phyloP scores from a whole-genome alignment of 2,797 vertebrate species.

The Phyllotis vaccarum region DNA sequence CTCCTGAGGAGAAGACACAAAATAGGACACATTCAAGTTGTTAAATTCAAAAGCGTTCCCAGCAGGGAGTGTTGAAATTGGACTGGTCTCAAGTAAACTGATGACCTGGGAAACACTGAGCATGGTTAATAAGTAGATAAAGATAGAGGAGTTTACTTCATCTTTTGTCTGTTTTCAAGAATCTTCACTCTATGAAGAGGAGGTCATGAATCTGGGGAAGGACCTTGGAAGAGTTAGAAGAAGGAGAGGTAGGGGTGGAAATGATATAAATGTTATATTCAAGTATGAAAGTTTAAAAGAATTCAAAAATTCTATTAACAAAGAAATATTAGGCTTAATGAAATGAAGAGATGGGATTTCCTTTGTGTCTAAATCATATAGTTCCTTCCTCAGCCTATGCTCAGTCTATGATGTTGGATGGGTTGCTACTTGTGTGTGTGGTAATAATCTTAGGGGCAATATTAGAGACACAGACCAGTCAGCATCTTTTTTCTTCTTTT shows the following conservation, averaged over 20 bases:
- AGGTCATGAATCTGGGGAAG: not conserved
- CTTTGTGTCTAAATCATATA: not conserved
- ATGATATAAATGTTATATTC: not conserved
- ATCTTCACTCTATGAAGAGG: not conserved
- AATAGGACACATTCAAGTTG: slow-evolving; percentile 57
- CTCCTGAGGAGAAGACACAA: slow-evolving; percentile 66
- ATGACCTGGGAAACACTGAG: slow-evolving; percentile 23
- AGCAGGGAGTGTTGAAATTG: slow-evolving; percentile 47
- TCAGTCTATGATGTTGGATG: not conserved
- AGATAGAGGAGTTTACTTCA: not conserved
- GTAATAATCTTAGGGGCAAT: fast-evolving
- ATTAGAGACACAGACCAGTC: not conserved
- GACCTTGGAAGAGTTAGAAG: not conserved
- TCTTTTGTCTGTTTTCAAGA: not conserved
- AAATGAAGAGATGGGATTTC: not conserved
- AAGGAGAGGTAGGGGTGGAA: not conserved
- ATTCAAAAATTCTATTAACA: not conserved
- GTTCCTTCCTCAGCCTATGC: not conserved
- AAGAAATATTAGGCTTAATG: not conserved
- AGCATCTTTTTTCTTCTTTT: not conserved
- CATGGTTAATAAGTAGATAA: slow-evolving; percentile 2
- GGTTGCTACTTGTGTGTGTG: not conserved
- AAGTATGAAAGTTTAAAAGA: not conserved
- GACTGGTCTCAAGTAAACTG: slow-evolving; percentile 42
- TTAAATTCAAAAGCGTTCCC: slow-evolving; percentile 61